Conservation (phyloP, 2,888 invertebrate genomes). For the Yponomeuta evonymella region DNA sequence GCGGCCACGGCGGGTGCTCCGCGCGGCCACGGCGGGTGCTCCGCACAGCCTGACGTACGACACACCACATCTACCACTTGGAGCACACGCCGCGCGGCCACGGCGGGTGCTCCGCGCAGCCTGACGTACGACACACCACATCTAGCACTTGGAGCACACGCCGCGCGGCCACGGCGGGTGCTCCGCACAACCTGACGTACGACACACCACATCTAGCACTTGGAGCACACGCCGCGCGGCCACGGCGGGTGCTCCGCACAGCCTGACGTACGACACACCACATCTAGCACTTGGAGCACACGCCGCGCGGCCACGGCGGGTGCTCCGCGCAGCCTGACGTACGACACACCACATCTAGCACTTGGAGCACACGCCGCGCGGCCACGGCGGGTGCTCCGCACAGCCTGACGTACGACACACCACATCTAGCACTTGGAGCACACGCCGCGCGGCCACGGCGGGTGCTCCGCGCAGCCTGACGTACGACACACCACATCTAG, state of each 20-base stretch:
- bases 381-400: constrained; percentile 98
- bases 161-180: constrained; percentile 99
- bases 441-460: constrained; percentile 98
- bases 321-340: constrained; percentile 90
- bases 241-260: constrained; percentile 98
- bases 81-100: constrained; percentile 99
- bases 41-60: constrained; percentile 75
- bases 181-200: constrained; percentile 84
- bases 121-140: constrained; percentile 29
- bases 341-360: constrained; percentile 66
- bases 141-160: constrained; percentile 94
- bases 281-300: constrained; percentile 92
- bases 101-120: constrained; percentile 97
- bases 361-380: constrained; percentile 98
- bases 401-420: constrained; percentile 76
- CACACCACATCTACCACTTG: constrained; percentile 78
- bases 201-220: constrained; percentile 75
- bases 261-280: constrained; percentile 49
- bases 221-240: constrained; percentile 99
- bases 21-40: too few species aligned
- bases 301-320: constrained; percentile 98
- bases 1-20: too few species aligned
- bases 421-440: constrained; percentile 89
- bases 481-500: constrained; percentile 21
- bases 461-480: constrained; percentile 92